Evolutionary conservation across 2,888 invertebrate genomes (phyloP), one percentile per base, ranked within the genome.

Genomic region (Nymphalis urticae): DNA sequence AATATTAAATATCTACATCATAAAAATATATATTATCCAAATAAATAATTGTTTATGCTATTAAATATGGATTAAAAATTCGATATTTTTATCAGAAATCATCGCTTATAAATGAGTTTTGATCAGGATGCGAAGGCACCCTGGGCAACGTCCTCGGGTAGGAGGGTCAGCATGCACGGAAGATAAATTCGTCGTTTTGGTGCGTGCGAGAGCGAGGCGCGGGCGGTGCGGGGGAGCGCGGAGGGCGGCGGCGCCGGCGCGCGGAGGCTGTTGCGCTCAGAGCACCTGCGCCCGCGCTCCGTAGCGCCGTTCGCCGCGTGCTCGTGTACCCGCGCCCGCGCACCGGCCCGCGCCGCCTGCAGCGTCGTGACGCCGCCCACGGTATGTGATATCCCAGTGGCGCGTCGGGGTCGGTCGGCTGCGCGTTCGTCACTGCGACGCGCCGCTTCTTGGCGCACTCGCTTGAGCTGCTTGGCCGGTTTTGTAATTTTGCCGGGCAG

Each of bases 221-320:
- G 85, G 84, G 81, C 75, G 80, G 76, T 84, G 83, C 86, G 84
- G 83, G 90, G 82, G 85, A 90, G 92, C 79, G 90, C 90, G 93
- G 93, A 86, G 93, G 92, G 87, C 82, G 88, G 93, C 92, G 93
- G 93, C 92, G 93, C 91, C 93, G 91, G 94, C 90, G 93, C 90
- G 91, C 92, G 90, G 92, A 89, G 92, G 92, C 92, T 94, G 94
- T 93, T 91, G 94, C 94, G 94, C 94, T 94, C 94, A 94, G 94
- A 94, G 94, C 95, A 95, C 94, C 94, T 94, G 94, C 94, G 94
- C 94, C 94, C 92, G 92, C 92, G 93, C 87, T 92, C 93, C 87
- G 93, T 87, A 89, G 93, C 93, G 88, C 93, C 93, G 88, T 89
- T 90, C 88, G 90, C 88, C 86, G 92, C 85, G 89, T 88, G 91